Conservation (phyloP, 1,140 invertebrate species). For the Drosophila kepulauana region DNA sequence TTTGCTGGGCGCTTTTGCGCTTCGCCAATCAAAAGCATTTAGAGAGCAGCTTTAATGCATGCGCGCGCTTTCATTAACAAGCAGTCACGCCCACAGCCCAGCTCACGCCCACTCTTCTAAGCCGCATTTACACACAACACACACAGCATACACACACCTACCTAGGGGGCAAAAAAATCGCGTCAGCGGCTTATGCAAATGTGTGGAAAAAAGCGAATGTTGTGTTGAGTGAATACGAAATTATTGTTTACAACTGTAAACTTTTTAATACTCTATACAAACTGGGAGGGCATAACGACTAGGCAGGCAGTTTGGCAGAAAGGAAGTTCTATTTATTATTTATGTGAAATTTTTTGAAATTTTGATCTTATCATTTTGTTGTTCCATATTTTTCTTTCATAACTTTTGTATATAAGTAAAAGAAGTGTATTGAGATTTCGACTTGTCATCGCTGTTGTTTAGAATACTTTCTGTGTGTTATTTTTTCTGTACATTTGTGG, state of each 20-base stretch:
- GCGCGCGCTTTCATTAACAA: slow-evolving; percentile 81
- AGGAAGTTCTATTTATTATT: neutral
- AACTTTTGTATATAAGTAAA: neutral
- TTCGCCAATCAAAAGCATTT: slow-evolving; percentile 81
- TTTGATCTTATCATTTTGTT: neutral
- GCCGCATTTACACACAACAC: slow-evolving; percentile 60
- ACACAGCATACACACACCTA: slow-evolving; percentile 33
- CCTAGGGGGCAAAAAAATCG: slow-evolving; percentile 69
- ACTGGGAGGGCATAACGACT: neutral
- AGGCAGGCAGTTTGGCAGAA: neutral
- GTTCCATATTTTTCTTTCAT: no score
- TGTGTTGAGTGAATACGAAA: slow-evolving; percentile 82
- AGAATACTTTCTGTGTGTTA: slow-evolving; percentile 16
- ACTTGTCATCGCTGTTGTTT: neutral
- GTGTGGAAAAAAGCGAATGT: slow-evolving; percentile 61
- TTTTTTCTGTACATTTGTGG: slow-evolving; percentile 31
- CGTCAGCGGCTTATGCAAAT: slow-evolving; percentile 83
- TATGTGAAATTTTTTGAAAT: neutral
- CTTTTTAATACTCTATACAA: slow-evolving; percentile 61
- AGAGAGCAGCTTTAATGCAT: slow-evolving; percentile 77
- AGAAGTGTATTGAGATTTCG: slow-evolving; percentile 22
- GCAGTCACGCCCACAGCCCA: slow-evolving; percentile 60
- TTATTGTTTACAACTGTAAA: slow-evolving; percentile 84
- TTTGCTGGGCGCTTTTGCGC: slow-evolving; percentile 71
- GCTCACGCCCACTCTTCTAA: slow-evolving; percentile 52